Percentiles rank a stretch among this genome's conserved stretches.
Evolutionary conservation across 1,140 invertebrate genomes (phyloP).

Genomic region (Atopsyche davidsoni): DNA sequence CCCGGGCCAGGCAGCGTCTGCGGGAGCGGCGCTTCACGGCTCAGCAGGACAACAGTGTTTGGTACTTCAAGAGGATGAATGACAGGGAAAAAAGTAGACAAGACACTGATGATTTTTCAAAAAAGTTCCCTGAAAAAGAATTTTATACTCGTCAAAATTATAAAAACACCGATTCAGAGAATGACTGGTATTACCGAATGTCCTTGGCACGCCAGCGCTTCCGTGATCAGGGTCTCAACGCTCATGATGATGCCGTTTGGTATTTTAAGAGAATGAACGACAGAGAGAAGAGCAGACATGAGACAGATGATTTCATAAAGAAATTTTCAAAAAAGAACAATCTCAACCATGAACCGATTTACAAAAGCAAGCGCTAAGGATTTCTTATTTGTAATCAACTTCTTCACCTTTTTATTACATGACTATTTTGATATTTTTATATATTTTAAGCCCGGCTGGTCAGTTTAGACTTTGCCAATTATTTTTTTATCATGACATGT

Average conservation of each 20-base stretch:
- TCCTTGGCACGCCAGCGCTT: neutral
- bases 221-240: constrained; percentile 4
- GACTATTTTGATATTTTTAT: no score
- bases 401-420: no score
- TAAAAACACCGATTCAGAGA: neutral
- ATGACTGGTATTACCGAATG: constrained; percentile 14
- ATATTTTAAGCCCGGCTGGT: no score
- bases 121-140: neutral
- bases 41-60: neutral
- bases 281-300: constrained; percentile 6
- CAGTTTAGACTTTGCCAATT: no score
- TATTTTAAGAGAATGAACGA: constrained; percentile 18
- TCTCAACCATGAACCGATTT: no score
- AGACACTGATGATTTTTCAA: neutral
- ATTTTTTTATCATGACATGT: no score
- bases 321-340: neutral
- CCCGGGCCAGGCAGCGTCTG: no score
- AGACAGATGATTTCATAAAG: neutral
- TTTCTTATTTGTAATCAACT: no score
- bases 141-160: constrained; percentile 3
- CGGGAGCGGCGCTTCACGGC: no score
- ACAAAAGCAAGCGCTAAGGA: no score
- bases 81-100: neutral
- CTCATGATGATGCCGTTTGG: constrained; percentile 9
- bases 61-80: neutral